Evolutionary conservation across 2,113 vertebrate species (phyloP).

Genomic region (Lagopus leucura): DNA sequence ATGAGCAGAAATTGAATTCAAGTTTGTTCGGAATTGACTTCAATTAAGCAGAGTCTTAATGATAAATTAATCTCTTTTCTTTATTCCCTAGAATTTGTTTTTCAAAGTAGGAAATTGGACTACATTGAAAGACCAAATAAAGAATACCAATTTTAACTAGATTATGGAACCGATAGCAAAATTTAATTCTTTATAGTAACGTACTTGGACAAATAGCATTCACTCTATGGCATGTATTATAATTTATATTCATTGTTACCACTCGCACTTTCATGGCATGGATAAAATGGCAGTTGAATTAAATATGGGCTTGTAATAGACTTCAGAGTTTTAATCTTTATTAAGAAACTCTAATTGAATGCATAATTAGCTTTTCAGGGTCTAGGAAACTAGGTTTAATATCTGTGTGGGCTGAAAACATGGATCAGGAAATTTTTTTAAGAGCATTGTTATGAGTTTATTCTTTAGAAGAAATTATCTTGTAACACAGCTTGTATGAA

Average conservation of each 20-base stretch:
- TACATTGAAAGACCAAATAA: conserved; percentile 91
- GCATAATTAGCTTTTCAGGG: conserved; percentile 85
- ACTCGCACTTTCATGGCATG: conserved; percentile 85
- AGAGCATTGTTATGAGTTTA: conserved; percentile 71
- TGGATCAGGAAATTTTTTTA: conserved; percentile 77
- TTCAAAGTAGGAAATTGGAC: conserved; percentile 95
- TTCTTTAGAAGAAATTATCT: conserved; percentile 70
- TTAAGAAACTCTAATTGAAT: conserved; percentile 88
- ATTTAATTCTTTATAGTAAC: conserved; percentile 94
- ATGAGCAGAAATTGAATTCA: conserved; percentile 98
- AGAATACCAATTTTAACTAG: conserved; percentile 94
- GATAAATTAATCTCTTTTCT: conserved; percentile 99
- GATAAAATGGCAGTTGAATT: conserved; percentile 90
- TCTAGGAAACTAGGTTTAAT: conserved; percentile 86
- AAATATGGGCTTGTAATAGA: conserved; percentile 87
- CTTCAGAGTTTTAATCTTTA: conserved; percentile 89
- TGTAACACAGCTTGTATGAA: conserved; percentile 39
- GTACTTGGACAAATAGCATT: conserved; percentile 86
- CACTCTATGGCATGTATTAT: conserved; percentile 87
- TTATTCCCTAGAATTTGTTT: conserved; percentile 96
- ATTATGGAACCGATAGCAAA: conserved; percentile 91
- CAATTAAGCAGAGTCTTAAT: conserved; percentile 99
- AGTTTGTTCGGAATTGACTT: conserved; percentile 99
- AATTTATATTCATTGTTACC: conserved; percentile 89
- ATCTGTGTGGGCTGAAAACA: conserved; percentile 80